Conservation (phyloP, 2,113 vertebrate genomes). For the Microcebus jonahi region DNA sequence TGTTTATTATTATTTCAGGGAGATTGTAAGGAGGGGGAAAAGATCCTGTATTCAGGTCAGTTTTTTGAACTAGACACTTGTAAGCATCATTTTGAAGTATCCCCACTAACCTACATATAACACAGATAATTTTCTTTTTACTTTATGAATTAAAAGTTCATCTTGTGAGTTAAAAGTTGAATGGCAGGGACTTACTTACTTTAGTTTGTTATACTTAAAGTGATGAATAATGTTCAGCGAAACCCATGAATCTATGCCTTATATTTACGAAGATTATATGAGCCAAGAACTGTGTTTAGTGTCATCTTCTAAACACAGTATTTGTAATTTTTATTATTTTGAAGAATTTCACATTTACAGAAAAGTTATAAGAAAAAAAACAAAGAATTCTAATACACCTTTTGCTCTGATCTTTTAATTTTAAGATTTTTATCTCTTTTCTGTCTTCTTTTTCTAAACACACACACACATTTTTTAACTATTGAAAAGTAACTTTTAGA, state of each 20-base stretch:
- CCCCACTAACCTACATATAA: not conserved
- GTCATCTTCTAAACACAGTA: not conserved
- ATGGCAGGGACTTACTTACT: not conserved
- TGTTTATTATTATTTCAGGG: not conserved
- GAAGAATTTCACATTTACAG: not conserved
- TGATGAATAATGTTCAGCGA: not conserved
- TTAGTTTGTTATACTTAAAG: not conserved
- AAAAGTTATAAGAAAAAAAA: not conserved
- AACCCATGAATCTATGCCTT: not conserved
- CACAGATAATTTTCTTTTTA: not conserved
- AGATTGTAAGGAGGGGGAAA: not conserved
- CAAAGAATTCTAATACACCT: not conserved
- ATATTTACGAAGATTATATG: not conserved
- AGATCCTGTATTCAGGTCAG: not conserved
- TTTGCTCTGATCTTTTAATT: not conserved
- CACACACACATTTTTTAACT: not conserved
- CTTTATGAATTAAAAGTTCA: not conserved
- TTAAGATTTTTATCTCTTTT: not conserved
- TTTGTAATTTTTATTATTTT: conserved; percentile 5
- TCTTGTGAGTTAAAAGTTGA: not conserved
- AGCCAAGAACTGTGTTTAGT: not conserved
- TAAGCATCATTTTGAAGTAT: not conserved
- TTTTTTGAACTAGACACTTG: not conserved
- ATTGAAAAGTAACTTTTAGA: not conserved
- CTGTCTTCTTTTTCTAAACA: not conserved